Percentiles rank a stretch among this genome's conserved stretches.
Evolutionary conservation across 2,888 invertebrate genomes (phyloP).

Genomic region (Ligdia adustata): DNA sequence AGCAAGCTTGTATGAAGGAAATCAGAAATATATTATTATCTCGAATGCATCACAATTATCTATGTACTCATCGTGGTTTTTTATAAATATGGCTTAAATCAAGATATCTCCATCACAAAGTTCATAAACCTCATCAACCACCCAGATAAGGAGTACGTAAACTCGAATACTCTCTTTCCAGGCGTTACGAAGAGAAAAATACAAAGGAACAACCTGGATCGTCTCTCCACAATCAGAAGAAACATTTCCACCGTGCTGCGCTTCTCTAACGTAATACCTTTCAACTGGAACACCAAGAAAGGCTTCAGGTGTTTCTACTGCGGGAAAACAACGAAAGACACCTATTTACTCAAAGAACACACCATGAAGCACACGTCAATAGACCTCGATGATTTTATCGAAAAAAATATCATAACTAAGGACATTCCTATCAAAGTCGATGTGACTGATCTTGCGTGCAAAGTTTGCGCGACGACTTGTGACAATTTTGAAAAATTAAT

Average conservation of each 20-base stretch:
- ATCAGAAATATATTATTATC: too few species aligned
- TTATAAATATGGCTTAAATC: too few species aligned
- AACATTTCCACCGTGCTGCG: slow-evolving; percentile 59
- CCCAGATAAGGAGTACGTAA: slow-evolving; percentile 9
- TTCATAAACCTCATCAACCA: too few species aligned
- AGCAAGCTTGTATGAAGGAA: too few species aligned
- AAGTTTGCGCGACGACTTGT: slow-evolving; percentile 46
- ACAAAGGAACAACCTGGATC: slow-evolving; percentile 48
- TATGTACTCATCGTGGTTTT: too few species aligned
- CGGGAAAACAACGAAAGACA: slow-evolving; percentile 56
- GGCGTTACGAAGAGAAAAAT: slow-evolving; percentile 47
- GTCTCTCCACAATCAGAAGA: slow-evolving; percentile 52
- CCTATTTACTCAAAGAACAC: slow-evolving; percentile 54
- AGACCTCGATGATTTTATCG: slow-evolving; percentile 51
- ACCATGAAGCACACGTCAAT: slow-evolving; percentile 48
- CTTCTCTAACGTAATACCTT: slow-evolving; percentile 61
- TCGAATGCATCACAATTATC: too few species aligned
- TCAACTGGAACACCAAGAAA: slow-evolving; percentile 66
- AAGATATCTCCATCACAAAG: too few species aligned
- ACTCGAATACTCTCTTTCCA: slow-evolving; percentile 57
- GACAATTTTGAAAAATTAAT: slow-evolving; percentile 52
- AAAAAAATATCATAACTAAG: slow-evolving; percentile 59
- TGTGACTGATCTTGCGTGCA: slow-evolving; percentile 54
- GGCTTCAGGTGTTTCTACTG: slow-evolving; percentile 70
- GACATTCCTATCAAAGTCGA: slow-evolving; percentile 70